Conservation (phyloP, 2,113 vertebrate species). For the Apodemus speciosus region DNA sequence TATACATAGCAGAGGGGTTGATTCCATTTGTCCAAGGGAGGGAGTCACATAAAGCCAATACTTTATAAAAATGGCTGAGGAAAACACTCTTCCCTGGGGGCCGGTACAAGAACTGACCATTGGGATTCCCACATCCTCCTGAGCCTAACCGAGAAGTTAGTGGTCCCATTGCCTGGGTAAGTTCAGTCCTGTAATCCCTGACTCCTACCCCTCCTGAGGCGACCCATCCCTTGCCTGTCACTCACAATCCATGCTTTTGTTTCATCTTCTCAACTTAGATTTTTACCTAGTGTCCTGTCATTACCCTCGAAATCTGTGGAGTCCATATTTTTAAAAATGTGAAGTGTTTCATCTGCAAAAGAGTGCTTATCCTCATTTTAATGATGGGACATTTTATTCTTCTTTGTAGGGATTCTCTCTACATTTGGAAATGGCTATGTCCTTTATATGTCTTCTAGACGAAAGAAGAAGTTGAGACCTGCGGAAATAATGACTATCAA, state of each 20-base stretch:
- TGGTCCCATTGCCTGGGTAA: slow-evolving; percentile 70
- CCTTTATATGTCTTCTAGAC: slow-evolving; percentile 91
- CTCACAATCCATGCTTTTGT: slow-evolving; percentile 68
- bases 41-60: slow-evolving; percentile 54
- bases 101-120: slow-evolving; percentile 60
- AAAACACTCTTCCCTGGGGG: slow-evolving; percentile 53
- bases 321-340: slow-evolving; percentile 72
- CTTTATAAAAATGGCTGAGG: slow-evolving; percentile 48
- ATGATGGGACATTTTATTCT: slow-evolving; percentile 59
- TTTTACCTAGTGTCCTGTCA: slow-evolving; percentile 74
- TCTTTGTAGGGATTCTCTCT: slow-evolving; percentile 91
- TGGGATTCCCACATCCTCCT: slow-evolving; percentile 61
- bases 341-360: slow-evolving; percentile 55
- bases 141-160: slow-evolving; percentile 60
- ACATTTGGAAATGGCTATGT: slow-evolving; percentile 95
- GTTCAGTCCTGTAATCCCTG: slow-evolving; percentile 64
- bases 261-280: slow-evolving; percentile 76
- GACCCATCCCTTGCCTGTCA: slow-evolving; percentile 67
- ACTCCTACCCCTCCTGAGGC: slow-evolving; percentile 59
- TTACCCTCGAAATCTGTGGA: slow-evolving; percentile 73
- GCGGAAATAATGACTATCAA: slow-evolving; percentile 97
- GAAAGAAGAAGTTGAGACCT: slow-evolving; percentile 94
- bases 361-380: slow-evolving; percentile 31
- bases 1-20: slow-evolving; percentile 38
- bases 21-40: slow-evolving; percentile 54